phyloP scores from a whole-genome alignment of 2,797 vertebrate genomes.

The Zalophus californianus region DNA sequence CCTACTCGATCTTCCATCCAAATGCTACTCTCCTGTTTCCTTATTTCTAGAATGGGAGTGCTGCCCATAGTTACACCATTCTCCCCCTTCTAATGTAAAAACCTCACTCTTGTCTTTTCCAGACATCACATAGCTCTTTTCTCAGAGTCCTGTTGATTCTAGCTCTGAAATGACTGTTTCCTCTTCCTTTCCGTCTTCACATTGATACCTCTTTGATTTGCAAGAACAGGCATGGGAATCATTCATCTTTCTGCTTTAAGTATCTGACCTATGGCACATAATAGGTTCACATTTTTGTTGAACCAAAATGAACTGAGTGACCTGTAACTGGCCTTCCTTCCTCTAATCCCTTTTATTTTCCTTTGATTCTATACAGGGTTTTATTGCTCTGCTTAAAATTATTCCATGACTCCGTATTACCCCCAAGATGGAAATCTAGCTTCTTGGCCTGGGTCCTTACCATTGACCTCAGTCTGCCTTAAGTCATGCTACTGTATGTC shows the following conservation, averaged over 20 bases:
- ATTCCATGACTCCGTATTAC: background rate
- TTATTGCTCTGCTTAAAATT: background rate
- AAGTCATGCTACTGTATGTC: accelerated
- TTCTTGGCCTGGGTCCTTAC: background rate
- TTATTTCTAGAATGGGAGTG: background rate
- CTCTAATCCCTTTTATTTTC: background rate
- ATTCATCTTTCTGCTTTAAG: background rate
- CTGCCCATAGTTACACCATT: background rate
- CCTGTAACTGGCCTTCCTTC: background rate
- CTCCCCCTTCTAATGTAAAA: background rate
- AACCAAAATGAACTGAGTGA: background rate
- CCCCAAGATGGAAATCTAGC: background rate
- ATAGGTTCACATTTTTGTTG: background rate
- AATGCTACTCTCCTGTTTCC: accelerated
- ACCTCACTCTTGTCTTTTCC: background rate
- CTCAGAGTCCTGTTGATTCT: background rate
- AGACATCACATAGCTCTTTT: too few relatives aligned
- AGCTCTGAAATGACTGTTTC: background rate
- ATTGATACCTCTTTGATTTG: background rate
- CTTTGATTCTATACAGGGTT: background rate
- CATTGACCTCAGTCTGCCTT: background rate
- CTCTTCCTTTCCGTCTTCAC: background rate
- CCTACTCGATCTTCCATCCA: background rate
- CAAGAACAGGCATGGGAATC: background rate
- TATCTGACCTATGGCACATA: background rate